Percentiles rank a stretch among this genome's conserved stretches.
Evolutionary conservation across 37 sponge, comb jelly and placozoan species (phyloP).

Genomic region (Bolinopsis microptera): DNA sequence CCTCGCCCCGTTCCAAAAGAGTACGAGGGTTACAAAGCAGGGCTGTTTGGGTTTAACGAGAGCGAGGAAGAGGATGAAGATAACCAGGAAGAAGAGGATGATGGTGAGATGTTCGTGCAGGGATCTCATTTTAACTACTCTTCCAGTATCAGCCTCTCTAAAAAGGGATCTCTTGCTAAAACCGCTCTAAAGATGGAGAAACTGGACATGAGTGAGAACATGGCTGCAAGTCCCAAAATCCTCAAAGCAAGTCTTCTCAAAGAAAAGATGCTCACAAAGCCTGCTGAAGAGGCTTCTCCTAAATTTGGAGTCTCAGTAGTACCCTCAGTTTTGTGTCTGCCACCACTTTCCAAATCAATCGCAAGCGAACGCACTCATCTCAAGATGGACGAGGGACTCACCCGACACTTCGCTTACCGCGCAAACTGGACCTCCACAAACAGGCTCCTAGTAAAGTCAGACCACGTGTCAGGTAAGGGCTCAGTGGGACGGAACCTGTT

Average conservation of each 20-base stretch:
- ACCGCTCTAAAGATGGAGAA: slow-evolving; percentile 62
- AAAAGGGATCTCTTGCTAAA: slow-evolving; percentile 42
- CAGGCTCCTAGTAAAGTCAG: background rate
- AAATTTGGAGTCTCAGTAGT: slow-evolving; percentile 51
- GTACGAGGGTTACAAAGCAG: slow-evolving; percentile 57
- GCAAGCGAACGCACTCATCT: slow-evolving; percentile 4
- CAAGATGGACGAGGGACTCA: slow-evolving; percentile 40
- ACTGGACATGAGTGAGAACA: background rate
- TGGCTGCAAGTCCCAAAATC: background rate
- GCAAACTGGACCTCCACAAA: background rate
- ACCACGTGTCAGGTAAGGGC: background rate
- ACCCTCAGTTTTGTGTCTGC: slow-evolving; percentile 33
- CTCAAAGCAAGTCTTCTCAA: background rate
- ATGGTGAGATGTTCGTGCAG: slow-evolving; percentile 25
- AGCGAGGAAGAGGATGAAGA: background rate
- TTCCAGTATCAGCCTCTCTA: background rate
- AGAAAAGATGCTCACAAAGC: background rate
- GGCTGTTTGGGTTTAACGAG: slow-evolving; percentile 13
- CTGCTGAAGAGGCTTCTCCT: background rate
- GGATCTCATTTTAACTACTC: slow-evolving; percentile 59
- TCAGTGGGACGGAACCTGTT: background rate
- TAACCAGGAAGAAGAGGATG: slow-evolving; percentile 4
- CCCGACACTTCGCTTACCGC: slow-evolving; percentile 61
- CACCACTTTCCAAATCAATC: slow-evolving; percentile 47
- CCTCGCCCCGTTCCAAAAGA: background rate